Base-by-base conservation (phyloP, 2,797 vertebrate genomes). In the Lepus oiostolus region DNA sequence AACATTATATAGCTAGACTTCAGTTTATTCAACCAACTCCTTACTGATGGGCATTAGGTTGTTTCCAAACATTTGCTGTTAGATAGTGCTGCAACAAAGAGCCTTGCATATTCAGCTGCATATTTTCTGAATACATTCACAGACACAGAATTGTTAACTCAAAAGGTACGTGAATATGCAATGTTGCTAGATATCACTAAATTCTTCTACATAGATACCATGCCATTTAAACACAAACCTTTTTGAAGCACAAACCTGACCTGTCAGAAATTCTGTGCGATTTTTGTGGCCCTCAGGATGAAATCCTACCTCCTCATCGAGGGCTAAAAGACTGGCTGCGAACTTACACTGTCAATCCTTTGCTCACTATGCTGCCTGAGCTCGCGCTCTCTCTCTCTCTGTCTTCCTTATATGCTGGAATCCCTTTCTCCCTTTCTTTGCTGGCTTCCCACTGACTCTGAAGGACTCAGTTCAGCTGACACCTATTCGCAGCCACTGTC, bases 341-440 rank as follows among this genome's bases (percentile, higher is more conserved):
- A 74, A 7, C 58, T 58, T 26, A 88, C n/a, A 71, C 47, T 30
- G 58, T 19, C 14, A 17, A 58, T 35, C 19, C 28, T 58, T 84
- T 21, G 60, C 8, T 17, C 67, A 50, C 19, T 14, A 7, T 22
- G 4, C 12, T 50, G 26, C 16, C 50, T 68, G 35, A 62, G 26
- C 7, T 30, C 26, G 30, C 67, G 7, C 67, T 92, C 68, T 14
- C 26, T 47, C 35, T 67, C 58, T 75, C 16, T n/a, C 14, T 32
- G 14, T 24, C 17, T 80, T 50, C 14, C 60, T 19, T 14, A 50
- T n/a, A 16, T 80, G 35, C 3, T 81, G 30, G 2, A 28, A 60
- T 85, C 22, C 42, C 13, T 72, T 88, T 84, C 72, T 77, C 58
- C 32, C 35, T 91, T 76, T 82, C 72, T 72, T 62, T 72, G 71